Evolutionary conservation across 2,797 vertebrate species (phyloP).

Genomic region (Siniperca undulata): DNA sequence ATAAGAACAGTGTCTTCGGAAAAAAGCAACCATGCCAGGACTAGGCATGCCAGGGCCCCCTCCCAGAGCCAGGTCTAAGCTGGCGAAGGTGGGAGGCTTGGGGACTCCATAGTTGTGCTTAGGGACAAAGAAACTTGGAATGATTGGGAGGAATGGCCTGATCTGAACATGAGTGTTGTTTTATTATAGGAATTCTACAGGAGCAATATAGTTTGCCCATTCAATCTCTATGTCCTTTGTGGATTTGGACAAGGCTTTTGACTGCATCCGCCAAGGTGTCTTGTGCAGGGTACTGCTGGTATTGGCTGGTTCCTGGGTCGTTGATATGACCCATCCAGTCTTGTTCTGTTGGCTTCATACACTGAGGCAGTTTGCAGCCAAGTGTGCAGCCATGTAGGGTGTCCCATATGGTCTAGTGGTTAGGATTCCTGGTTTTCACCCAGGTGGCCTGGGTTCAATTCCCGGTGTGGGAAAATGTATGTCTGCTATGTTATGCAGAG

Average conservation of each 20-base stretch:
- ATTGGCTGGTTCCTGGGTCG: background rate
- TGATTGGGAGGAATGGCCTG: background rate
- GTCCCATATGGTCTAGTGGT: too few relatives aligned
- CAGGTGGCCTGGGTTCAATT: too few relatives aligned
- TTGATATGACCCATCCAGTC: background rate
- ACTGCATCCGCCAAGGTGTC: background rate
- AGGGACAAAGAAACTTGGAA: constrained; percentile 9
- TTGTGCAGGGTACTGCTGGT: background rate
- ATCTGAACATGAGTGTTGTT: background rate
- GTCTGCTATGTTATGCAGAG: too few relatives aligned
- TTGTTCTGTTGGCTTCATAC: background rate
- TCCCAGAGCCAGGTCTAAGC: background rate
- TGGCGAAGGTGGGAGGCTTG: background rate
- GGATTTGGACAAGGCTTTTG: background rate
- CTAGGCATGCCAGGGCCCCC: background rate
- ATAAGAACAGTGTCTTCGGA: background rate
- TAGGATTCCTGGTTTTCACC: too few relatives aligned
- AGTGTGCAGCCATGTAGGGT: background rate
- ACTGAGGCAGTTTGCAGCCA: constrained; percentile 15
- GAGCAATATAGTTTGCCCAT: background rate
- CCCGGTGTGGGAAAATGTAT: too few relatives aligned
- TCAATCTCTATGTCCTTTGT: background rate
- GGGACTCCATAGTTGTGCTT: background rate
- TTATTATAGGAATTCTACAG: background rate
- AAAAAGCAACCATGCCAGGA: background rate